These are phyloP conservation scores for Lutjanus erythropterus DNA, from an alignment of 2,113 vertebrate species.

Conservation along the genomic window DNA sequence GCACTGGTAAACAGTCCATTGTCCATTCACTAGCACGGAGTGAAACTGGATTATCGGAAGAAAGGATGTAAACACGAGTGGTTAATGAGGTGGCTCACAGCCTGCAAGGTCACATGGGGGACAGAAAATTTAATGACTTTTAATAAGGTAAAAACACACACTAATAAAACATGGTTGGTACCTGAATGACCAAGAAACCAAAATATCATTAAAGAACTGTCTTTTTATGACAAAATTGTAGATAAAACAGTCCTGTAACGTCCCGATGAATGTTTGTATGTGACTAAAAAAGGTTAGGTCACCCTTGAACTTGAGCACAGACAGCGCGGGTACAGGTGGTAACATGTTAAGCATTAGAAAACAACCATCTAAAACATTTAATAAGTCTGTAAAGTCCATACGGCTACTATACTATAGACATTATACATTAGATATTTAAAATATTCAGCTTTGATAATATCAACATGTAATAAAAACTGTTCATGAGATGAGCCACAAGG, in stretches of 20 bases:
- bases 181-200: not conserved
- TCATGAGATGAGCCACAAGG: not conserved
- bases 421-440: not conserved
- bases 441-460: not conserved
- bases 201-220: not conserved
- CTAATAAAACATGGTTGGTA: not conserved
- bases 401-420: not conserved
- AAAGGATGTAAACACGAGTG: slow-evolving; percentile 46
- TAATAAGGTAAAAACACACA: not conserved
- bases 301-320: slow-evolving; percentile 23
- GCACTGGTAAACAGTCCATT: not conserved
- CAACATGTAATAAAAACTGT: not conserved
- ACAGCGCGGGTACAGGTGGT: not conserved
- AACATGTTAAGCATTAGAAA: not conserved
- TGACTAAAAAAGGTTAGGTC: not conserved
- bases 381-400: not conserved
- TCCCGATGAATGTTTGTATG: not conserved
- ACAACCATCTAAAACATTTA: not conserved
- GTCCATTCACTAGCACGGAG: slow-evolving; percentile 18
- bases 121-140: slow-evolving; percentile 3
- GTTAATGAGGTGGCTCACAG: slow-evolving; percentile 40
- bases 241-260: not conserved
- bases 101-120: slow-evolving; percentile 37
- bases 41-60: slow-evolving; percentile 50
- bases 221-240: not conserved